A percentile compares a stretch with the other conserved stretches of the same genome.
Evolutionary conservation across 1,140 invertebrate species (phyloP).

Genomic region (Rhagoletis pomonella): DNA sequence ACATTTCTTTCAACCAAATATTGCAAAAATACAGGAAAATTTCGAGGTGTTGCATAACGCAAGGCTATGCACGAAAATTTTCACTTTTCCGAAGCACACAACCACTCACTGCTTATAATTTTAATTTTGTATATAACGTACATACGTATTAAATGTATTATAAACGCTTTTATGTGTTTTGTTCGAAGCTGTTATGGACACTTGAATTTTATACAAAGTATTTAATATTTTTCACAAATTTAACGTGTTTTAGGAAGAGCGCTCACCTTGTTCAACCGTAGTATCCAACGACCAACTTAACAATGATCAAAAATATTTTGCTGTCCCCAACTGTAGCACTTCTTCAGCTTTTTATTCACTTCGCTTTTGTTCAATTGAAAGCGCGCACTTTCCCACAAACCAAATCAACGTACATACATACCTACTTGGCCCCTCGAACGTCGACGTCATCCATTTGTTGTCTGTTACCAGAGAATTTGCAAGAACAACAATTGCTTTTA

Average conservation of each 20-base stretch:
- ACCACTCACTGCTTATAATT: neutral
- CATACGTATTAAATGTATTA: too few relatives aligned
- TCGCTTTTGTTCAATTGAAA: conserved; percentile 54
- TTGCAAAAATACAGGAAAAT: neutral
- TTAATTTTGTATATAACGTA: neutral
- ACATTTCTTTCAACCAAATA: neutral
- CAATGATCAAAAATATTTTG: conserved; percentile 73
- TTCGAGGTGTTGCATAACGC: conserved; percentile 10
- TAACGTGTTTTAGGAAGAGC: conserved; percentile 16
- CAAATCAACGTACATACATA: too few relatives aligned
- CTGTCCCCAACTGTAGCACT: conserved; percentile 58
- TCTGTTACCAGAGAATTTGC: conserved; percentile 31
- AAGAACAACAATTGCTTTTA: conserved; percentile 47
- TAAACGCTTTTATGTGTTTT: neutral
- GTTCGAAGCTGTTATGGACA: neutral
- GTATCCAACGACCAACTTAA: conserved; percentile 74
- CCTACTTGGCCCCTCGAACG: too few relatives aligned
- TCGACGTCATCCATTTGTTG: neutral
- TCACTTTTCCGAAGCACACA: conserved; percentile 24
- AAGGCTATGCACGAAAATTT: conserved; percentile 22
- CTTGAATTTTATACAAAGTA: conserved; percentile 35
- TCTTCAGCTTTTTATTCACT: conserved; percentile 57
- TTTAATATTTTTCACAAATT: conserved; percentile 58
- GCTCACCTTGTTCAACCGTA: conserved; percentile 69
- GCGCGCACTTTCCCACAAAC: conserved; percentile 40